These are phyloP conservation scores for Gobio gobio DNA, from an alignment of 2,113 vertebrate genomes.

Conservation along the genomic window DNA sequence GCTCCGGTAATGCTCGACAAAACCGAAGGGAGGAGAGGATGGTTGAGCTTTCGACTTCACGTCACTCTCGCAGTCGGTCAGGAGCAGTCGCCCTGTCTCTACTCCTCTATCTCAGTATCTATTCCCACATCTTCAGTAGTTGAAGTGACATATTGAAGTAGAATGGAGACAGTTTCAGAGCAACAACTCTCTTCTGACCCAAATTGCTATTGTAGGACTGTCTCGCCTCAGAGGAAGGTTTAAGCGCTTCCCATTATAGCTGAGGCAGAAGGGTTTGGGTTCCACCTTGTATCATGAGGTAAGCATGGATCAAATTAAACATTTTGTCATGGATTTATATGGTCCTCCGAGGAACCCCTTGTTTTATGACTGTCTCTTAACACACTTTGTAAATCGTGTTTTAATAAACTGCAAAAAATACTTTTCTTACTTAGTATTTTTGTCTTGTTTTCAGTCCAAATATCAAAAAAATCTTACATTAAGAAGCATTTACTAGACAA, in stretches of 20 bases:
- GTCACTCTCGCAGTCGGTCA: constrained; percentile 20
- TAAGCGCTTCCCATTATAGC: constrained; percentile 21
- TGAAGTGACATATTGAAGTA: constrained; percentile 52
- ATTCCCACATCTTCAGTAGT: constrained; percentile 39
- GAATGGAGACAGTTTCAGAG: constrained; percentile 38
- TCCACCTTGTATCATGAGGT: background rate
- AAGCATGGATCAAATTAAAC: background rate
- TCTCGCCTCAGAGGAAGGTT: constrained; percentile 36
- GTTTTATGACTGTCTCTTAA: too few relatives aligned
- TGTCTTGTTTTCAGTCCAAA: too few relatives aligned
- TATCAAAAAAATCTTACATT: too few relatives aligned
- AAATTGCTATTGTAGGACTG: constrained; percentile 41
- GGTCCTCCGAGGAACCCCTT: background rate
- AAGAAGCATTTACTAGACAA: too few relatives aligned
- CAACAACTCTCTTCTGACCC: constrained; percentile 41
- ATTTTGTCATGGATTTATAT: background rate
- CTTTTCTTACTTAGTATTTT: too few relatives aligned
- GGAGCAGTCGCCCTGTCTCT: constrained; percentile 37
- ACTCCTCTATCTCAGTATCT: background rate
- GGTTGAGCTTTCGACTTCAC: background rate
- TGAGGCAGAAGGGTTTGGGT: background rate
- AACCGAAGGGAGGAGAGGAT: constrained; percentile 6
- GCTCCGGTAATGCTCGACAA: constrained; percentile 5
- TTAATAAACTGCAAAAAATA: too few relatives aligned
- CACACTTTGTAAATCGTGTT: too few relatives aligned